Base-by-base conservation (phyloP, 2,113 vertebrate species). In the Atlantisia rogersi region DNA sequence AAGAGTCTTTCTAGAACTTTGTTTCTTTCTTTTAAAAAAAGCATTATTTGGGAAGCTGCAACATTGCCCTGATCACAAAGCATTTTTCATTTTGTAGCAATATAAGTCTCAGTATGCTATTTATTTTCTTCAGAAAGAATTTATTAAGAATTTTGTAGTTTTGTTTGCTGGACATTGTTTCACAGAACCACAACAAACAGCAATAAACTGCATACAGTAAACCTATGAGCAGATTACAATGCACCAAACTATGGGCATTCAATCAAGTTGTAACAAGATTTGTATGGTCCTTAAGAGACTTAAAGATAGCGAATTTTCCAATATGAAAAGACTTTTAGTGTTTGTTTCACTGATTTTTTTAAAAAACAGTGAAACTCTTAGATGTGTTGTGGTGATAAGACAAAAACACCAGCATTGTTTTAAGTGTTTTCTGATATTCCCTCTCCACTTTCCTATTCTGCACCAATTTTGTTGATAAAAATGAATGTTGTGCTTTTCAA, bases 391-490 rank as follows among this genome's bases (percentile, higher is more conserved):
- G 18, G 48, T 26, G 58, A 82, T 56, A 67, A 85, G 86, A 46
- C 14, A 60, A 78, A 95, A 88, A 92, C 70, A 95, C 25, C 48
- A 4, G 11, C 13, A 5, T 40, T 76, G 31, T 8, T 86, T 53
- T 52, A 53, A 74, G 67, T 44, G 28, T 26, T 40, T 95, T 92
- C 82, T 94, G 76, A 48, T 90, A 94, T 81, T 91, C 37, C 76
- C 50, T 94, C 56, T 95, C 80, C 35, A n/a, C 93, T 94, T 97
- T 93, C 88, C 64, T 74, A 60, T 78, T 85, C 35, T 55, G 46
- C 79, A 86, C 31, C 81, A 88, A 91, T 96, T 97, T 93, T 91
- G 29, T 39, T 29, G 55, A 85, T 91, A 80, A 89, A 97, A 97
- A 64, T 64, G 67, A 79, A 89, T 91, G 64, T 75, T 78, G 40